Conservation (phyloP, 2,113 vertebrate species). For the Halcyon malimbica region DNA sequence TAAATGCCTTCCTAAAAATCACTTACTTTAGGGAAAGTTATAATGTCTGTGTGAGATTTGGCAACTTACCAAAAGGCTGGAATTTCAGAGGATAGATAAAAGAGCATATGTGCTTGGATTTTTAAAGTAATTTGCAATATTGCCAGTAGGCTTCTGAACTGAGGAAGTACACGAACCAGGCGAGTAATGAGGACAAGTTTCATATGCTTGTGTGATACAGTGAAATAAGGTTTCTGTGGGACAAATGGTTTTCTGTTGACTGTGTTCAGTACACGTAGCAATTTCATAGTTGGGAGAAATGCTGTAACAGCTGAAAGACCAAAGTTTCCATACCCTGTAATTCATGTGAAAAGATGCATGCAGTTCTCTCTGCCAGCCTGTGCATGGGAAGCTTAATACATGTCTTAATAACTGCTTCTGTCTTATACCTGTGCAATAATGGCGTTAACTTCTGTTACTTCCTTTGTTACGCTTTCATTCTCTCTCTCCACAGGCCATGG, state of each 20-base stretch:
- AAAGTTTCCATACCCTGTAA: neutral
- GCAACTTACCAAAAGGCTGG: neutral
- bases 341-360: neutral
- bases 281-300: neutral
- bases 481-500: conserved; percentile 90
- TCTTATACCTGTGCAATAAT: neutral
- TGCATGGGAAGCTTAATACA: neutral
- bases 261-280: rapidly evolving
- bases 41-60: neutral
- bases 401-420: neutral
- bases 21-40: neutral
- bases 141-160: conserved; percentile 31
- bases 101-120: conserved; percentile 13
- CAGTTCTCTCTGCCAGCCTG: neutral
- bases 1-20: neutral
- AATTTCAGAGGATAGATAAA: conserved; percentile 18
- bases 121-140: conserved; percentile 36
- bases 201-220: neutral
- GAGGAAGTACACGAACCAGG: conserved; percentile 10
- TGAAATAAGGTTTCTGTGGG: conserved; percentile 10
- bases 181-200: conserved; percentile 35
- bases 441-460: conserved; percentile 83
- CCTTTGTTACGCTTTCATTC: conserved; percentile 85
- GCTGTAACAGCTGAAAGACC: conserved; percentile 3
- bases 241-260: conserved; percentile 18